Evolutionary conservation across 2,888 invertebrate genomes (phyloP), one percentile per base, ranked within the genome.

Genomic region (Allygus modestus): DNA sequence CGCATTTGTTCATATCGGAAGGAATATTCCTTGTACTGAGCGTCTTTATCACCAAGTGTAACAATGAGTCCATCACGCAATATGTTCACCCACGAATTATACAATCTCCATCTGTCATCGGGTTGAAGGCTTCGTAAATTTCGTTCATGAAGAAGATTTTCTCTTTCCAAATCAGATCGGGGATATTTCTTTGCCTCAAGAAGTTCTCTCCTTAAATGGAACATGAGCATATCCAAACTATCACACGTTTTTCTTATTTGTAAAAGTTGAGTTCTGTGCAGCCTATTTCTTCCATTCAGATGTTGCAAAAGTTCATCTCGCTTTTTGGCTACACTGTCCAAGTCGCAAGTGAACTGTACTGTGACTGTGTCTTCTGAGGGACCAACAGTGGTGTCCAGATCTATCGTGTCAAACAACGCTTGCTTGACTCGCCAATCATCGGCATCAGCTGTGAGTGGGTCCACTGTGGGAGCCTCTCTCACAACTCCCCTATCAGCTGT

Each of bases 401-500:
- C 41, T 11, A 75, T 61, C 0, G 61, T 41, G 37, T 83, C 83
- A 37, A 83, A 41, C 12, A 83, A 83, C 26, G 61, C 83, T 58
- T 71, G 54, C 28, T 83, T 83, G n/a, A 83, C 41, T 26, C 83
- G 33, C 28, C 31, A 20, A n/a, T 83, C 83, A 31, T 83, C 83
- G 5, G 28, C 33, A 37, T 83, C 61, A 7, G 41, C 75, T 9
- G 51, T 9, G 1, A 33, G n/a, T 12, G 20, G 37, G 26, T 83
- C 61, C 11, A 26, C 51, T 20, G n/a, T 23, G 4, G 51, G 43
- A 46, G 54, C 71, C 46, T 51, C 82, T n/a, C 46, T 43, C 65
- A 71, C 82, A 71, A 82, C 82, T n/a, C 73, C 73, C 12, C 58
- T n/a, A 58, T 79, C 79, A 33, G 79, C 79, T 79, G 79, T 79